phyloP scores from a whole-genome alignment of 2,113 vertebrate species.

The Strix uralensis region DNA sequence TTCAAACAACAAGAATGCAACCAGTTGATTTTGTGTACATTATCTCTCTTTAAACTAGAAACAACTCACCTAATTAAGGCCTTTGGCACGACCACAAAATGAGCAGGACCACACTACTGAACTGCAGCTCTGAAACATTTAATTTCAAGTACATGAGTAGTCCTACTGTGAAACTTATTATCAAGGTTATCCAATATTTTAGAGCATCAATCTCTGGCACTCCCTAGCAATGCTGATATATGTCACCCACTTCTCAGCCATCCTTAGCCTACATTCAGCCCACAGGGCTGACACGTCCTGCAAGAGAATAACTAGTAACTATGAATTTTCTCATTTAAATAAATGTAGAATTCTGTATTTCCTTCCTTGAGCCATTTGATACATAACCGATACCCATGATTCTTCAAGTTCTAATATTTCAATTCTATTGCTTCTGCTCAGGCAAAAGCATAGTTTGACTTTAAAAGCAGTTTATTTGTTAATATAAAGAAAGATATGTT shows the following conservation, averaged over 20 bases:
- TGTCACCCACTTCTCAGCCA: background rate
- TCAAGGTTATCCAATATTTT: background rate
- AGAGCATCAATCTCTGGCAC: background rate
- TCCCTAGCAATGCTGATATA: background rate
- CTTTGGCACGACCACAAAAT: background rate
- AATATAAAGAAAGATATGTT: background rate
- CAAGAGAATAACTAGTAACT: background rate
- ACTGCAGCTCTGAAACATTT: background rate
- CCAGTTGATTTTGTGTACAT: background rate
- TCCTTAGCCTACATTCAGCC: background rate
- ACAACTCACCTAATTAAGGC: background rate
- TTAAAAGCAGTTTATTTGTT: background rate
- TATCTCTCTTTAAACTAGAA: background rate
- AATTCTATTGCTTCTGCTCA: background rate
- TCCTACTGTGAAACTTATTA: background rate
- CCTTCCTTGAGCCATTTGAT: background rate
- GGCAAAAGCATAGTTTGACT: background rate
- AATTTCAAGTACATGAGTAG: background rate
- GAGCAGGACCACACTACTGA: background rate
- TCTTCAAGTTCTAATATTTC: background rate
- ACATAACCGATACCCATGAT: background rate
- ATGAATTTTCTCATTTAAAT: background rate
- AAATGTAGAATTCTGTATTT: background rate
- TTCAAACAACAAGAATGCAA: background rate
- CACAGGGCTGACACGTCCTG: background rate